Conservation (phyloP, 2,797 vertebrate species). For the Lycodopsis pacificus region DNA sequence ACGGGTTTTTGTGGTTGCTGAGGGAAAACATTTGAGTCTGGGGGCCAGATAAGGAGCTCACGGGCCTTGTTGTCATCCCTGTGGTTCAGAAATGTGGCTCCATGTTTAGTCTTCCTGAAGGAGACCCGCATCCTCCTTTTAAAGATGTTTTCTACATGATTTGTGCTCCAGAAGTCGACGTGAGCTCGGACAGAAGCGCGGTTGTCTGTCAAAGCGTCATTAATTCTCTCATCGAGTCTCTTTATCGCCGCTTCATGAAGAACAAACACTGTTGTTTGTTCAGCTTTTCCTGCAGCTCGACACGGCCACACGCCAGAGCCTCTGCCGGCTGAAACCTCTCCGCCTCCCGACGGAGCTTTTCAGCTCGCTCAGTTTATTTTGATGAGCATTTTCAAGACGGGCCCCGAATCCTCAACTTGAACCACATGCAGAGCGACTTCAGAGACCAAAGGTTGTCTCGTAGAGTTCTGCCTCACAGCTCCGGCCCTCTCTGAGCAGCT, state of each 20-base stretch:
- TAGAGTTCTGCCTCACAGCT: background rate
- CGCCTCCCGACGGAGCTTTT: conserved; percentile 22
- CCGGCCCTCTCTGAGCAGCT: background rate
- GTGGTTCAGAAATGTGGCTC: conserved; percentile 6
- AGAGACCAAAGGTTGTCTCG: background rate
- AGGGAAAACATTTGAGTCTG: conserved; percentile 44
- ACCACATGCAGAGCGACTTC: conserved; percentile 58
- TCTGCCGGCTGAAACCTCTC: conserved; percentile 1
- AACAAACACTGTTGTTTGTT: conserved; percentile 74
- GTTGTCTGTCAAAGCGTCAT: conserved; percentile 29
- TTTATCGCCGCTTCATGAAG: conserved; percentile 23
- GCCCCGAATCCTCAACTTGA: conserved; percentile 61
- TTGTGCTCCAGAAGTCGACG: conserved; percentile 5
- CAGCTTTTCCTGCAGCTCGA: conserved; percentile 71
- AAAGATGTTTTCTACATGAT: background rate
- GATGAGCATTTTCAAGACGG: conserved; percentile 47
- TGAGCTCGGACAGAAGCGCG: conserved; percentile 21
- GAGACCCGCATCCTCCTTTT: background rate
- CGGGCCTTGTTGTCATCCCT: conserved; percentile 32
- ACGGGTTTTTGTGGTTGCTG: conserved; percentile 39
- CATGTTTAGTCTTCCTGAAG: conserved; percentile 31
- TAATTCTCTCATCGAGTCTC: conserved; percentile 29
- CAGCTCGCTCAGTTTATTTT: conserved; percentile 61
- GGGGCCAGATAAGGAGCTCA: conserved; percentile 51
- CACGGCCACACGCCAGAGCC: conserved; percentile 18